Evolutionary conservation across 2,113 vertebrate species (phyloP).

Genomic region (Hydrochoerus hydrochaeris): DNA sequence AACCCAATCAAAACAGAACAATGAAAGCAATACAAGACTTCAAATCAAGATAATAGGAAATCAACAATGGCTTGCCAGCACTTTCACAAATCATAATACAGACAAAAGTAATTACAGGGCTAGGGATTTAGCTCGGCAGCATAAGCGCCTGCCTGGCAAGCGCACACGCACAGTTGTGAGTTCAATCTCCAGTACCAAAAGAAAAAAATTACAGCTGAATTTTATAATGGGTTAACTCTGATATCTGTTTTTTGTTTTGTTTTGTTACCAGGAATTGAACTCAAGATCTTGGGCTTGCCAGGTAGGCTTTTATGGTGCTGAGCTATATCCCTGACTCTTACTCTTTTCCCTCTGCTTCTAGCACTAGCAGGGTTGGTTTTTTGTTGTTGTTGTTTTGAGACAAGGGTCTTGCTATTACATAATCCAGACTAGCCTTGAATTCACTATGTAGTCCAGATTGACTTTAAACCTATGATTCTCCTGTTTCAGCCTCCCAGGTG

Average conservation of each 20-base stretch:
- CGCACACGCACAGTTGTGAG: too few relatives aligned
- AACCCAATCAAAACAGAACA: too few relatives aligned
- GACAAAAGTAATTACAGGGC: constrained; percentile 96
- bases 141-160: too few relatives aligned
- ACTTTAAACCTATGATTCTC: neutral
- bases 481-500: neutral
- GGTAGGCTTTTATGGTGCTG: too few relatives aligned
- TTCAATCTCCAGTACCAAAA: too few relatives aligned
- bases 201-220: constrained; percentile 96
- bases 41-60: too few relatives aligned
- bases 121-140: too few relatives aligned
- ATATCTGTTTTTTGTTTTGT: constrained; percentile 87
- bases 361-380: neutral
- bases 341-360: neutral
- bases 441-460: neutral
- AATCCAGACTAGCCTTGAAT: neutral
- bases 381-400: neutral
- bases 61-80: constrained; percentile 90
- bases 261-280: too few relatives aligned
- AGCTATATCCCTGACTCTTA: too few relatives aligned
- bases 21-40: too few relatives aligned
- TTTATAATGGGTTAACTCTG: constrained; percentile 98
- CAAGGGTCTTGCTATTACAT: neutral
- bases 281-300: too few relatives aligned
- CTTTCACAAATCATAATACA: constrained; percentile 98